Conservation (phyloP, 2,113 vertebrate genomes). For the Epinephelus moara region DNA sequence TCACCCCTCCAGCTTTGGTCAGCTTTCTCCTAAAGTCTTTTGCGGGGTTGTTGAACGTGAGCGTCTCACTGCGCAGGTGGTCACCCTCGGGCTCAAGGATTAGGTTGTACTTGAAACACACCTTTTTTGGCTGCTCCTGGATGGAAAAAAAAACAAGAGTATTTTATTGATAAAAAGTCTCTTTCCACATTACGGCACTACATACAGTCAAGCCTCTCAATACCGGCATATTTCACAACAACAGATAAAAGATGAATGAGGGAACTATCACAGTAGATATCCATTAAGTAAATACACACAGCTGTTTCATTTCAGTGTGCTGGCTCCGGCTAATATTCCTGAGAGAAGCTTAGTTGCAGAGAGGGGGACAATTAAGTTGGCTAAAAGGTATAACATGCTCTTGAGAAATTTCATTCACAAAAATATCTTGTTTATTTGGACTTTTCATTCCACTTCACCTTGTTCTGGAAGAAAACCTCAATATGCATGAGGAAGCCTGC, state of each 20-base stretch:
- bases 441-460: constrained; percentile 80
- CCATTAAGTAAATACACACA: constrained; percentile 58
- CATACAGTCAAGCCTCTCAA: background rate
- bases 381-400: background rate
- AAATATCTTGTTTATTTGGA: background rate
- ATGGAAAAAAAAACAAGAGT: background rate
- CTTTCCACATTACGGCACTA: background rate
- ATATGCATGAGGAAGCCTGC: constrained; percentile 86
- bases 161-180: constrained; percentile 1
- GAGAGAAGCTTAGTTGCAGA: constrained; percentile 6
- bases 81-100: constrained; percentile 99
- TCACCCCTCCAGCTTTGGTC: constrained; percentile 96
- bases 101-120: constrained; percentile 97
- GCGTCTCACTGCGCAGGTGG: constrained; percentile 98
- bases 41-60: constrained; percentile 99
- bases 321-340: constrained; percentile 38
- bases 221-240: constrained; percentile 46
- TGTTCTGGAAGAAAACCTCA: constrained; percentile 99
- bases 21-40: constrained; percentile 97
- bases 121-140: constrained; percentile 97
- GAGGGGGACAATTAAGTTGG: background rate
- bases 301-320: background rate
- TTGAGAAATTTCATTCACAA: background rate
- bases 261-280: constrained; percentile 17
- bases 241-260: constrained; percentile 54